phyloP scores from a whole-genome alignment of 2,113 vertebrate genomes.

The Peromyscus leucopus region DNA sequence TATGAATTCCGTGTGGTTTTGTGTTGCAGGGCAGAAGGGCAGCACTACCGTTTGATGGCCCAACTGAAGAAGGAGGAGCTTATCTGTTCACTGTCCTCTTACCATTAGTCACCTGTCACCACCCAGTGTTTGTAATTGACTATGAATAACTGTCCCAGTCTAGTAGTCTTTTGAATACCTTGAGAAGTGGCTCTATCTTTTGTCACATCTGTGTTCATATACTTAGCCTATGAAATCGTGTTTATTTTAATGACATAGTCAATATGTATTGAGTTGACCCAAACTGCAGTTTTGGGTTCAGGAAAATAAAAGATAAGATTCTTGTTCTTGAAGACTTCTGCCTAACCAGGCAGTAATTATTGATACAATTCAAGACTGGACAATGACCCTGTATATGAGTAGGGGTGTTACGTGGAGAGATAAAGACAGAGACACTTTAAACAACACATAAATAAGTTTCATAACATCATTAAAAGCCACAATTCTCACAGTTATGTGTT shows the following conservation, averaged over 20 bases:
- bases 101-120: background rate
- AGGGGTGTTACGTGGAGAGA: background rate
- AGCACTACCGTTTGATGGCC: background rate
- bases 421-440: background rate
- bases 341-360: background rate
- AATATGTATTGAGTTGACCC: background rate
- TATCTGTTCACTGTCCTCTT: background rate
- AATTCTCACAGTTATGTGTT: constrained; percentile 36
- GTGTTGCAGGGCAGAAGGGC: background rate
- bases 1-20: background rate
- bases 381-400: fast-evolving
- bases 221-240: background rate
- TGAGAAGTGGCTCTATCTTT: background rate
- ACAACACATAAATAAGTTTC: background rate
- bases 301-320: background rate
- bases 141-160: background rate
- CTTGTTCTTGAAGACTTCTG: background rate
- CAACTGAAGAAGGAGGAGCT: background rate
- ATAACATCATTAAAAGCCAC: constrained; percentile 26
- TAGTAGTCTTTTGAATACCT: background rate
- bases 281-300: background rate
- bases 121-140: background rate
- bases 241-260: background rate
- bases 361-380: background rate
- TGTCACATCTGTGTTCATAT: background rate